Conservation (phyloP, 1,140 invertebrate genomes). For the Orius insidiosus region DNA sequence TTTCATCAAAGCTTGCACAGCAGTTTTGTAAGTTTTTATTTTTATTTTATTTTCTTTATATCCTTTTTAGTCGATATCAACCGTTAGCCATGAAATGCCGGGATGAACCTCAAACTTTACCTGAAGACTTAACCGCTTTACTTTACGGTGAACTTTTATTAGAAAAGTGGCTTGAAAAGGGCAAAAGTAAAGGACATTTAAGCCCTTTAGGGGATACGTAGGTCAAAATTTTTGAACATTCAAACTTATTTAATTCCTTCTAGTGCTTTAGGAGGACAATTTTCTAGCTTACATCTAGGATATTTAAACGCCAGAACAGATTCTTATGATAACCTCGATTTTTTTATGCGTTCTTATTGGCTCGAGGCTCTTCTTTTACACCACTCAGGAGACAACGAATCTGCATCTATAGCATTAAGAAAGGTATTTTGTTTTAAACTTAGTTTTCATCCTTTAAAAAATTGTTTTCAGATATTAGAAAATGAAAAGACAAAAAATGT, state of each 20-base stretch:
- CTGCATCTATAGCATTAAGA: constrained; percentile 12
- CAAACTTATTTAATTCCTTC: background rate
- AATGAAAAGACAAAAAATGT: constrained; percentile 24
- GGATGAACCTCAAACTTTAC: constrained; percentile 1
- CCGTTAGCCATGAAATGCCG: background rate
- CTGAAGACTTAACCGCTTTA: constrained; percentile 24
- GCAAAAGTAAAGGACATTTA: constrained; percentile 12
- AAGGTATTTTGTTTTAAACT: constrained; percentile 7
- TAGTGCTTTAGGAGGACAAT: constrained; percentile 18
- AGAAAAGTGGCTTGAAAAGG: constrained; percentile 32
- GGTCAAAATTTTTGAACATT: background rate
- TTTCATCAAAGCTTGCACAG: constrained; percentile 41
- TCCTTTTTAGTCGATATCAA: constrained; percentile 6
- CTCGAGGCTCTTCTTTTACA: constrained; percentile 19
- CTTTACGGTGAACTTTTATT: constrained; percentile 43
- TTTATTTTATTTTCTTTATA: constrained; percentile 1
- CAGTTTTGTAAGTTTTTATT: constrained; percentile 24
- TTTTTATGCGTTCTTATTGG: constrained; percentile 19
- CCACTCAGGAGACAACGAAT: constrained; percentile 16
- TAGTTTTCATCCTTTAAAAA: background rate
- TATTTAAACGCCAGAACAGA: constrained; percentile 13
- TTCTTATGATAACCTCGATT: constrained; percentile 7
- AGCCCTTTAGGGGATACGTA: constrained; percentile 15
- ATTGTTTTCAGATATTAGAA: constrained; percentile 25
- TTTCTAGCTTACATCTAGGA: constrained; percentile 18